Evolutionary conservation across 2,797 vertebrate species (phyloP), one percentile per base, ranked within the genome.

Genomic region (Mastacembelus armatus): DNA sequence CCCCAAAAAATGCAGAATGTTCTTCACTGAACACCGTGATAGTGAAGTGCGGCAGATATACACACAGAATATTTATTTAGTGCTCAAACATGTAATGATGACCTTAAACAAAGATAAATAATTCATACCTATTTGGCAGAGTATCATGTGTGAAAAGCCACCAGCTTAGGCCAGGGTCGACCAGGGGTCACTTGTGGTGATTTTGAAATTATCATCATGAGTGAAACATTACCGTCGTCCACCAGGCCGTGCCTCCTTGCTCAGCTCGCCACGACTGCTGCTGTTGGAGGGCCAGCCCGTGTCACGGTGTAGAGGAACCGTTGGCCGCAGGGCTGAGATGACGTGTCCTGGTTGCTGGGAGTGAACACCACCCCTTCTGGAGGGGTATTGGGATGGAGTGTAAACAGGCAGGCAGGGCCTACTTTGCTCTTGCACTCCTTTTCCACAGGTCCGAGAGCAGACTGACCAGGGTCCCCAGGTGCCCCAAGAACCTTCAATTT

Each of bases 381-480:
- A 39, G 18, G 84, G 75, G 57, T 81, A 60, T 0, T 68, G 74
- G 32, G 83, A 66, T 24, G 63, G 87, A 73, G 88, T 89, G 5
- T 92, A 92, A 22, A 84, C 78, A 0, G 94, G 95, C 40, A 98
- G 92, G 62, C 97, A 99, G 4, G 95, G 94, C 52, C 97, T 91
- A 0, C 88, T 96, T 85, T 96, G 96, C 85, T 94, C 94, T 90
- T 96, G 96, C 22, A 98, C 96, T 0, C 97, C 97, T 0, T 91
- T 93, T 3, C 94, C 96, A 86, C 97, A 98, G 60, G 94, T 96
- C 67, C 84, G 89, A 0, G 97, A 98, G 77, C 97, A 99, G 60
- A 93, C 89, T 0, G 95, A 94, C 97, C 96, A 98, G 27, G 95
- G 74, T 0, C 95, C 96, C 97, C 97, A 99, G 48, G 89, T 68